Base-by-base conservation (phyloP, 2,113 vertebrate genomes). In the Pavo muticus region DNA sequence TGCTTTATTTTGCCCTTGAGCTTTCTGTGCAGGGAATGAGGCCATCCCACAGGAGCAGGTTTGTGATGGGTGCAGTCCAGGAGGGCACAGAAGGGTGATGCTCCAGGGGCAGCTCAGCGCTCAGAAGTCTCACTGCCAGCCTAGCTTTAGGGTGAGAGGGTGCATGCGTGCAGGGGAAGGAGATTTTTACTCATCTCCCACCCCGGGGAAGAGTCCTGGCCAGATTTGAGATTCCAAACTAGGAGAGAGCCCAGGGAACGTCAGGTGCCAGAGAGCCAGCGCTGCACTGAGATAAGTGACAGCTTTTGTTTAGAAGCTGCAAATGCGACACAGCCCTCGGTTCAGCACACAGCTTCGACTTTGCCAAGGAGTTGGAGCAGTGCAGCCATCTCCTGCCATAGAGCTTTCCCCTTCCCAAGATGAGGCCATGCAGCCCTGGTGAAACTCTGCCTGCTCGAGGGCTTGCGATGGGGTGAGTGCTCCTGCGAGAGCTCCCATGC, bases 281-380 rank as follows among this genome's bases (percentile, higher is more conserved):
- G 44, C 87, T 88, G 68, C 32, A 37, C 84, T n/a, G 89, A 72
- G 47, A 63, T 29, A 77, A 89, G 84, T 59, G 87, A 84, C 93
- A 87, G 87, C 82, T 96, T 95, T 91, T 89, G 93, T 89, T 95
- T 93, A 76, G 84, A 44, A 85, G 17, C 90, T 83, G 90, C 74
- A 79, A 25, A 20, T 94, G 67, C 75, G 81, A 68, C 74, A 44
- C 91, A 95, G 93, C 81, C 69, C 91, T 91, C 69, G 81, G 84
- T 94, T 73, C 44, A 88, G 80, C 93, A 54, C 77, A 61, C 29
- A 35, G 86, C 9, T 90, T 48, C 42, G 37, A 24, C 86, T 90
- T 76, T 83, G 83, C 88, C 88, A 83, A 86, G 7, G 48, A 65
- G 68, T 87, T 91, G 15, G 39, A 72, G 67, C 63, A 19, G 35